Evolutionary conservation across 2,888 invertebrate species (phyloP).

Genomic region (Zelleria hepariella): DNA sequence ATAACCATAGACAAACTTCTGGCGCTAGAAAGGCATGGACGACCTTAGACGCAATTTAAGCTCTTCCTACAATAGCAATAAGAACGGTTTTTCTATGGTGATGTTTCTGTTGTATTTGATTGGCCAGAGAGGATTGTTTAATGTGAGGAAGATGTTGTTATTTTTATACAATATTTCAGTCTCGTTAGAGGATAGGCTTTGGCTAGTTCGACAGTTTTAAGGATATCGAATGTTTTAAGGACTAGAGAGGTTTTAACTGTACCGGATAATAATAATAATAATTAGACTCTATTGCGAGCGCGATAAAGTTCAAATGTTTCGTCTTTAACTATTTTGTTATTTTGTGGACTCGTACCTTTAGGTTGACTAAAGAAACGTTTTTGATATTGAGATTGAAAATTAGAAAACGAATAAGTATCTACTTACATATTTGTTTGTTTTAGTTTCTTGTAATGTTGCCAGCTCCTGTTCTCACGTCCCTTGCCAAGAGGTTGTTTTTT

Average conservation of each 20-base stretch:
- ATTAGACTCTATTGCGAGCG: not conserved
- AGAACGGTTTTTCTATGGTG: not conserved
- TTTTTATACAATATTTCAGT: constrained; percentile 2
- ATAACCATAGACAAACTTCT: not conserved
- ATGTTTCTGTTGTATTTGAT: not conserved
- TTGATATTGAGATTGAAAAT: not conserved
- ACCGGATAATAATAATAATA: not conserved
- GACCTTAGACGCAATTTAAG: not conserved
- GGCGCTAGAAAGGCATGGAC: not conserved
- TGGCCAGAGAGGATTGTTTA: not conserved
- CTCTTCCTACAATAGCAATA: not conserved
- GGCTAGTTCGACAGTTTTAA: not conserved
- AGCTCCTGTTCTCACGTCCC: not conserved
- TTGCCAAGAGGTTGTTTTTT: not conserved
- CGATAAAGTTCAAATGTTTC: not conserved
- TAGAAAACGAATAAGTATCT: too few species aligned
- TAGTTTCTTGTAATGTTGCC: not conserved
- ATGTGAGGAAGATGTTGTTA: not conserved
- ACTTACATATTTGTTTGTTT: too few species aligned
- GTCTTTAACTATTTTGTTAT: not conserved
- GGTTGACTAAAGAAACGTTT: not conserved
- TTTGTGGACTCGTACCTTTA: not conserved
- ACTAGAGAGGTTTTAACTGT: not conserved
- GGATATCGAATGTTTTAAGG: not conserved
- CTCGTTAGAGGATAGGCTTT: not conserved